Percentiles rank a stretch among this genome's conserved stretches.
phyloP scores from a whole-genome alignment of 2,113 vertebrate species.

The Heterocephalus glaber region DNA sequence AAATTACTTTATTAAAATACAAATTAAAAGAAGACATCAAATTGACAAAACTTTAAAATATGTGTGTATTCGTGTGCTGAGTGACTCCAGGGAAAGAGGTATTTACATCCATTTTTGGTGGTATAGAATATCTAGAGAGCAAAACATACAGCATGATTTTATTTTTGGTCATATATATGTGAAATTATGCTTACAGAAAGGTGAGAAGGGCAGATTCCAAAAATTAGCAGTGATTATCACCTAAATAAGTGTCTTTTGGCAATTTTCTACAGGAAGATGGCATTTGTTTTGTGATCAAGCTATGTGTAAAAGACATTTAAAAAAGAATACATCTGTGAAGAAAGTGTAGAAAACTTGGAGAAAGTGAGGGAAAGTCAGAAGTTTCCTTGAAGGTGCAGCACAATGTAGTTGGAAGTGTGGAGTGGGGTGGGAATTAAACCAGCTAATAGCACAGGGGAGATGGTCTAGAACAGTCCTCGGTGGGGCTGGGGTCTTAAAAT shows the following conservation, averaged over 20 bases:
- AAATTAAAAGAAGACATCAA: background rate
- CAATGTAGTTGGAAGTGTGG: fast-evolving
- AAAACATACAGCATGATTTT: background rate
- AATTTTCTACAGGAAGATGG: background rate
- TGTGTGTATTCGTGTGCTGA: background rate
- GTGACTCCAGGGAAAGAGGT: background rate
- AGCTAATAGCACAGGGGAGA: background rate
- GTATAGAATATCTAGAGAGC: background rate
- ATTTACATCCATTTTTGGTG: background rate
- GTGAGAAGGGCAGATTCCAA: background rate
- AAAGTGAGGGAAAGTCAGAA: fast-evolving
- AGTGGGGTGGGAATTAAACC: fast-evolving
- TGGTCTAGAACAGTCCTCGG: fast-evolving
- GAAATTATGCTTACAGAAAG: background rate
- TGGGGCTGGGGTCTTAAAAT: background rate
- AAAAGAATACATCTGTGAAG: background rate
- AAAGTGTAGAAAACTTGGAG: background rate
- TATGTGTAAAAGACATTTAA: background rate
- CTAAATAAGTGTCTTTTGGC: background rate
- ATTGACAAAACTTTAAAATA: background rate
- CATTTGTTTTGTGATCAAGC: background rate
- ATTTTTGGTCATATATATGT: background rate
- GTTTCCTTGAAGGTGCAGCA: fast-evolving
- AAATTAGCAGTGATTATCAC: background rate
- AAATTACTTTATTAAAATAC: background rate